phyloP scores from a whole-genome alignment of 2,113 vertebrate species.

The Tragulus kanchil region DNA sequence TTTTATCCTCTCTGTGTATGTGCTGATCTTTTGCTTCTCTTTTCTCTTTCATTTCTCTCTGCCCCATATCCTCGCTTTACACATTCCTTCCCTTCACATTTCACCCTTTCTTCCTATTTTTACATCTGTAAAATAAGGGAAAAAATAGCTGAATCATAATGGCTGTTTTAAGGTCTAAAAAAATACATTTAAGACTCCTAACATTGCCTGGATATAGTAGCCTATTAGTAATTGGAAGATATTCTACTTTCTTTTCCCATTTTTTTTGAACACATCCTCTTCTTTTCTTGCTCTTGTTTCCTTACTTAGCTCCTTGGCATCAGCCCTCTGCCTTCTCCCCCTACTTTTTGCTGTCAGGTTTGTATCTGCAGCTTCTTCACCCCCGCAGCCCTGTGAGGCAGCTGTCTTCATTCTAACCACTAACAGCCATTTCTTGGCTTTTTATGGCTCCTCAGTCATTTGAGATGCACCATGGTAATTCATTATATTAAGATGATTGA shows the following conservation, averaged over 20 bases:
- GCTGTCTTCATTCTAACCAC: not conserved
- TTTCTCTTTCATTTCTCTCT: not conserved
- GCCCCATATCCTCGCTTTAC: not conserved
- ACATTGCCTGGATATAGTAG: not conserved
- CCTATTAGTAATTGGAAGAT: not conserved
- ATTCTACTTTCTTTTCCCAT: not conserved
- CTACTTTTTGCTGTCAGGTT: not conserved
- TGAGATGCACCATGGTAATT: not conserved
- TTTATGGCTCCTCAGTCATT: not conserved
- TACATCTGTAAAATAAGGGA: not conserved
- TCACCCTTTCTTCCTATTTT: not conserved
- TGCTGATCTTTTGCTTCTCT: not conserved
- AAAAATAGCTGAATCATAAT: not conserved
- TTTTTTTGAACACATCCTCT: not conserved
- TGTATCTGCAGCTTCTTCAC: not conserved
- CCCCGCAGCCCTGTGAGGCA: not conserved
- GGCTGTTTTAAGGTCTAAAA: not conserved
- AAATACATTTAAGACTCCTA: not conserved
- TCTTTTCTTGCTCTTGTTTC: not conserved
- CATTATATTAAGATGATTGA: conserved; percentile 51
- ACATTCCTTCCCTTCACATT: not conserved
- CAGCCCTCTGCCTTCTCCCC: not conserved
- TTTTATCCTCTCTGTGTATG: not conserved
- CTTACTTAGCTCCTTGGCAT: not conserved
- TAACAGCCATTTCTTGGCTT: not conserved